These are phyloP conservation scores for Lepus timidus DNA, from an alignment of 2,113 vertebrate species.

Conservation along the genomic window DNA sequence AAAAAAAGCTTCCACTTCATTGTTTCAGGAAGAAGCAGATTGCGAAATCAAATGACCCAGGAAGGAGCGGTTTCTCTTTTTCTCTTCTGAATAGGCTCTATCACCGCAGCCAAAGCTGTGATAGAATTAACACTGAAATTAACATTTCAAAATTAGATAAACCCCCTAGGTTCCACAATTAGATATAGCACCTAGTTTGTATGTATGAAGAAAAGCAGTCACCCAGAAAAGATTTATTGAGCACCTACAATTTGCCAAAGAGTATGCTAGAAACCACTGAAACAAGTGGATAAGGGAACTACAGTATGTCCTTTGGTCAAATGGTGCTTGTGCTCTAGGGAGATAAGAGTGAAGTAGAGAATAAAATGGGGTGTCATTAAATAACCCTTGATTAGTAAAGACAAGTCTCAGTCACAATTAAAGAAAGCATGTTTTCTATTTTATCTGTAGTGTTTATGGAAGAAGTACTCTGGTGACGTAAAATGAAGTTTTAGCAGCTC, in stretches of 20 bases:
- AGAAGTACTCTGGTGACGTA: background rate
- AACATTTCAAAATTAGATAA: constrained; percentile 61
- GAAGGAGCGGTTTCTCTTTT: background rate
- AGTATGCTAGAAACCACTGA: background rate
- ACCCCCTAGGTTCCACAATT: constrained; percentile 41
- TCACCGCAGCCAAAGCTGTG: background rate
- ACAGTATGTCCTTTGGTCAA: background rate
- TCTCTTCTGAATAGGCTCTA: background rate
- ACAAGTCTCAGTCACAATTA: background rate
- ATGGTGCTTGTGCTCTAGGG: background rate
- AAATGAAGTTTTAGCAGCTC: background rate
- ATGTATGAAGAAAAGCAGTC: constrained; percentile 46
- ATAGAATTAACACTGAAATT: constrained; percentile 31
- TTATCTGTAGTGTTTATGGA: background rate
- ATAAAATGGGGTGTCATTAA: background rate
- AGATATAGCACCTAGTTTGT: constrained; percentile 17
- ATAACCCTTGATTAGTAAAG: background rate
- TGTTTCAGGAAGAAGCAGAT: constrained; percentile 51
- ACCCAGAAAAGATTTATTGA: constrained; percentile 38
- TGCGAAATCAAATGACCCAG: constrained; percentile 65
- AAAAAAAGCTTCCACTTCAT: background rate
- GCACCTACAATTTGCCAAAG: background rate
- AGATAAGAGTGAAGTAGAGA: constrained; percentile 26
- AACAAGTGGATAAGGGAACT: background rate
- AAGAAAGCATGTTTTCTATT: background rate